These are phyloP conservation scores for Cygnus olor DNA, from an alignment of 2,797 vertebrate genomes.

Conservation along the genomic window DNA sequence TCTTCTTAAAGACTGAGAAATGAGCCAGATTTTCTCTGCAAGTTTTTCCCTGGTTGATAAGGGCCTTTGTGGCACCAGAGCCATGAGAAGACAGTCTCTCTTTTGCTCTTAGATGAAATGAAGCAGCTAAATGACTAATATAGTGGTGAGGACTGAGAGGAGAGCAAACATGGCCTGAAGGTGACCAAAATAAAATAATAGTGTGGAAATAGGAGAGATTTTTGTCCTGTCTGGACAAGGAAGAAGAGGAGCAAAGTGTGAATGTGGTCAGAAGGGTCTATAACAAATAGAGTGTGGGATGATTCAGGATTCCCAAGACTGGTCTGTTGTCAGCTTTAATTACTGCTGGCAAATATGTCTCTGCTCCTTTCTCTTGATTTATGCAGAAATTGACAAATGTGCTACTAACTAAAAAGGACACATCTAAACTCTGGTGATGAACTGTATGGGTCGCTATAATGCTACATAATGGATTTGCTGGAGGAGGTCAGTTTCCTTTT, in stretches of 20 bases:
- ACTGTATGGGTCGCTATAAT: background rate
- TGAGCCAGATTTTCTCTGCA: background rate
- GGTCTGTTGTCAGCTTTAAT: background rate
- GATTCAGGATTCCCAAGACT: background rate
- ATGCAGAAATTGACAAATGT: conserved; percentile 5
- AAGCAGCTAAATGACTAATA: background rate
- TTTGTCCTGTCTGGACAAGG: background rate
- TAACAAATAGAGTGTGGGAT: background rate
- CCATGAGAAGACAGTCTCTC: background rate
- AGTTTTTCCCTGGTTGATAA: background rate
- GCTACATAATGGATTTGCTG: conserved; percentile 23
- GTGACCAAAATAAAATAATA: background rate
- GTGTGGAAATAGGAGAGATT: background rate
- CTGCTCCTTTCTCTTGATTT: conserved; percentile 17
- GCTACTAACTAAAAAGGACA: background rate
- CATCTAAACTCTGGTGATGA: background rate
- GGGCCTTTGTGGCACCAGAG: background rate
- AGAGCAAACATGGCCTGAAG: background rate
- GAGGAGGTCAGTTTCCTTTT: background rate
- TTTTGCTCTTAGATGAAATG: background rate
- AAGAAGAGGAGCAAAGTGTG: background rate
- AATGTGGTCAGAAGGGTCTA: background rate
- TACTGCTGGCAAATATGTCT: background rate
- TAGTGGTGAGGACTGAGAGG: background rate
- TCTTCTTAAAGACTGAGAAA: background rate